Evolutionary conservation across 1,140 invertebrate genomes (phyloP), one percentile per base, ranked within the genome.

Genomic region (Caerostris darwini): DNA sequence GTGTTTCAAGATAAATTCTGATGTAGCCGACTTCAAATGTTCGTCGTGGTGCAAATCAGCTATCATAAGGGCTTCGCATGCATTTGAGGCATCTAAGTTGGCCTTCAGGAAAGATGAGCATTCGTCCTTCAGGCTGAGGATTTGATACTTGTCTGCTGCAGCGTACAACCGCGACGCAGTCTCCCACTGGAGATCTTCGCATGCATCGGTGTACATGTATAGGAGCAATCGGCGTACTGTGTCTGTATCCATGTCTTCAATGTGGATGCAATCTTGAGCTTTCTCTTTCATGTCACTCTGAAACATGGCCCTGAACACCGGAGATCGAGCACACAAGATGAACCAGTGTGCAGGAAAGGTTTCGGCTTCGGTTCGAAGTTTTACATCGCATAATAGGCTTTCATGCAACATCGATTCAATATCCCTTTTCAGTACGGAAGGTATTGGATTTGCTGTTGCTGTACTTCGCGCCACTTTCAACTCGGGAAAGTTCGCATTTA

Each of bases 301-400:
- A 5, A 85, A 58, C 82, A 85, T 85, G 5, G 82, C 56, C 19
- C 3, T 57, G 54, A 85, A 85, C 7, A 85, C 82, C 3, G 82
- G 82, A 19, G 82, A 85, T 1, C 82, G 53, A 5, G 53, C 17
- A 7, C 82, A 17, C 12, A 85, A 4, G 7, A 85, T 85, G 82
- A 57, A 7, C 17, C 10, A 57, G 82, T 85, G 82, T 3, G 57
- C 82, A n/a, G 53, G 82, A 56, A 85, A 57, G 7, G 82, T n/a
- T 58, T 57, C 54, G 12, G 14, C 19, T 5, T 17, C 54, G 14
- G 53, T 34, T 34, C 53, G 34, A 34, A 81, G 77, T 12, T 4
- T 14, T 12, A 81, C 34, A 50, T 87, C 69, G 95, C 3, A 17
- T 67, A 67, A 67, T 34, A 34, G 0, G 34, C 2, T 34, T 34